Evolutionary conservation across 2,797 vertebrate species (phyloP), one percentile per base, ranked within the genome.

Genomic region (Tapera naevia): DNA sequence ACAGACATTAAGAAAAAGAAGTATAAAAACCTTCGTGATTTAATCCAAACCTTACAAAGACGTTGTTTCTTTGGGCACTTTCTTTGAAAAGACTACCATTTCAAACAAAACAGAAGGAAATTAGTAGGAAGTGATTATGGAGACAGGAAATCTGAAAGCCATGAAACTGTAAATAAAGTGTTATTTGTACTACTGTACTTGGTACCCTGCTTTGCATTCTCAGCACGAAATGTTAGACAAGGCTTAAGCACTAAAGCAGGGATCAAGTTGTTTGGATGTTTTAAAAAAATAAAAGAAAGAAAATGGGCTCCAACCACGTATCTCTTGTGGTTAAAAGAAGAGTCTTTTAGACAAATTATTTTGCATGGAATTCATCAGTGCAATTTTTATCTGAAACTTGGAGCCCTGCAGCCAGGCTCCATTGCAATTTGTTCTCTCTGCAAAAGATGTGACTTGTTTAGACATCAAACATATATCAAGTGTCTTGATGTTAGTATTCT

Each of bases 201-300:
- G 73, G 60, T 96, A 50, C 80, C 92, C 94, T 96, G 81, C 89
- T 97, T 96, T 97, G 86, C 94, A 97, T 97, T 97, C 96, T 48
- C 91, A 86, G 88, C 97, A 97, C 89, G 94, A 95, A 97, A 95
- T 94, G 76, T 97, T 96, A 97, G 94, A 88, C 80, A 97, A 97
- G 95, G 50, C 92, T 95, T 94, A 91, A 96, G 87, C 83, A 54
- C 76, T 80, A 89, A 25, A 91, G 79, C 46, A 70, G 58, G 46
- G 93, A 94, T 74, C 54, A 96, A 91, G 56, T 92, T 91, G 62
- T 92, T 37, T 93, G 67, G 41, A 70, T 60, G 62, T 12, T 72
- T 22, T 32, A 56, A 46, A 8, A 78, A 83, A 17, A 13, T 18
- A 30, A 46, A 37, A 4, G 54, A 45, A 33, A 21, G 7, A 19